These are phyloP conservation scores for Heliconius ethilla DNA, from an alignment of 2,888 invertebrate genomes.

Conservation along the genomic window DNA sequence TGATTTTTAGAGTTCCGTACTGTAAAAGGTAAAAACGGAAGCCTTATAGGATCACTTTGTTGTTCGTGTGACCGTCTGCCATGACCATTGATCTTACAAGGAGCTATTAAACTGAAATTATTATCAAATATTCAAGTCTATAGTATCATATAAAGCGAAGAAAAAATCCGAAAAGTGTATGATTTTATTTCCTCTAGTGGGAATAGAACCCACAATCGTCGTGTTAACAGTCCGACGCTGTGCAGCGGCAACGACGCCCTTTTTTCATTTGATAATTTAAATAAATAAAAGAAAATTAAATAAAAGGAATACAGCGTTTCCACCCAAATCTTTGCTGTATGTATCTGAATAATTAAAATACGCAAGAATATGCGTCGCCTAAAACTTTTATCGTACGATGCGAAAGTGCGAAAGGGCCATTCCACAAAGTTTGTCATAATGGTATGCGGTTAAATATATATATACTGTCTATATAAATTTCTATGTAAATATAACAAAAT, in stretches of 20 bases:
- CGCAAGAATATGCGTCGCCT: conserved; percentile 39
- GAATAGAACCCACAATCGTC: too few relatives aligned
- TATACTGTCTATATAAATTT: conserved; percentile 1
- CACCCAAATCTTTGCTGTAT: conserved; percentile 3
- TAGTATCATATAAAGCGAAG: too few relatives aligned
- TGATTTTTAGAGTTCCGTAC: too few relatives aligned
- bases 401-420: conserved; percentile 27
- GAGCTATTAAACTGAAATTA: too few relatives aligned
- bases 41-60: too few relatives aligned
- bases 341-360: conserved; percentile 49
- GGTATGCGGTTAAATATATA: conserved; percentile 8
- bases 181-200: not conserved
- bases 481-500: not conserved
- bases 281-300: not conserved
- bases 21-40: too few relatives aligned
- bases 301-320: conserved; percentile 1
- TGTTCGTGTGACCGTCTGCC: too few relatives aligned
- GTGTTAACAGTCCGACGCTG: not conserved
- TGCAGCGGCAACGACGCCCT: not conserved
- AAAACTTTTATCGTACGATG: conserved; percentile 32
- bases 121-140: too few relatives aligned
- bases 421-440: conserved; percentile 16
- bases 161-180: not conserved
- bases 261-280: not conserved
- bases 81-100: too few relatives aligned